phyloP scores from a whole-genome alignment of 2,113 vertebrate genomes.

The Eretmochelys imbricata region DNA sequence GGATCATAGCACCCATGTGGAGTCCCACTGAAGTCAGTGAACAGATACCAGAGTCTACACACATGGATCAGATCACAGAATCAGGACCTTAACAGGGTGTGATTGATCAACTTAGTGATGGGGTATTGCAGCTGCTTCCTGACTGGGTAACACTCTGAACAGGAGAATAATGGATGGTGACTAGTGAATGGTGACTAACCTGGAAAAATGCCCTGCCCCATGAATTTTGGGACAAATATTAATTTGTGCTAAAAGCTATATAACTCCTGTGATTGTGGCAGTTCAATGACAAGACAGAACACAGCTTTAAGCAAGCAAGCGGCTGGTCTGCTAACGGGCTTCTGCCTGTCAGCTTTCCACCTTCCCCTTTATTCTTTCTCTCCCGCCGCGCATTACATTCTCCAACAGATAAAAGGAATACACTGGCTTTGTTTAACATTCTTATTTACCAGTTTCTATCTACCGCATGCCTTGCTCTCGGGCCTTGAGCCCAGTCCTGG shows the following conservation, averaged over 20 bases:
- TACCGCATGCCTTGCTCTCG: no score
- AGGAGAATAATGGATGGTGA: neutral
- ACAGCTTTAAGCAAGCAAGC: no score
- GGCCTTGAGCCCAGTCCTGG: no score
- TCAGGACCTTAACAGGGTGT: fast-evolving
- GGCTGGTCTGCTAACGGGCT: no score
- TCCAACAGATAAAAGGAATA: no score
- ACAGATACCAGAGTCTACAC: neutral
- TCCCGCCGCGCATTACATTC: no score
- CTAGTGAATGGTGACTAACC: neutral
- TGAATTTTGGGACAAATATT: fast-evolving
- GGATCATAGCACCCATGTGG: neutral
- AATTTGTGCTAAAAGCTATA: fast-evolving
- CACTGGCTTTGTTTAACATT: no score
- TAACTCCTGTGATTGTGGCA: neutral
- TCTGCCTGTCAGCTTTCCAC: no score
- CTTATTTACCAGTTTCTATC: no score
- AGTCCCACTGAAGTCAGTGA: neutral
- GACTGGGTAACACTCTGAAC: fast-evolving
- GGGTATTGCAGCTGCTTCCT: neutral
- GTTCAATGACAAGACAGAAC: no score
- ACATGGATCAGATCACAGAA: no score
- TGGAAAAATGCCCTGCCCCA: fast-evolving
- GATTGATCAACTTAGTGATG: neutral
- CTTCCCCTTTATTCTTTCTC: no score